phyloP scores from a whole-genome alignment of 2,113 vertebrate genomes.

The Datnioides undecimradiatus region DNA sequence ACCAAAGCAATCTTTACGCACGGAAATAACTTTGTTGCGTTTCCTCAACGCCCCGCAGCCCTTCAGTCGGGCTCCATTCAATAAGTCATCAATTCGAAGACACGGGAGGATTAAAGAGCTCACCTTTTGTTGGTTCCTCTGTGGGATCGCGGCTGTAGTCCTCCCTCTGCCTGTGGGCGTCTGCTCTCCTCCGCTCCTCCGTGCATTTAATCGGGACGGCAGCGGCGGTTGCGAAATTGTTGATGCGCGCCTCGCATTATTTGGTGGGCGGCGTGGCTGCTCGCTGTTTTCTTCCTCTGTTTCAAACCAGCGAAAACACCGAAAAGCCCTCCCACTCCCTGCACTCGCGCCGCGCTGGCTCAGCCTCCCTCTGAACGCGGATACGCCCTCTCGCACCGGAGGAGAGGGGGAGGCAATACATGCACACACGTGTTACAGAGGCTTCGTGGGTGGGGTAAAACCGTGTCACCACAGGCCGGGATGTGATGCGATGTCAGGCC shows the following conservation, averaged over 20 bases:
- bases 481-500: conserved; percentile 2
- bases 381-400: conserved; percentile 45
- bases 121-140: conserved; percentile 47
- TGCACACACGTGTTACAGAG: neutral
- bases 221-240: conserved; percentile 34
- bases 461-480: neutral
- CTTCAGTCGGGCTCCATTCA: neutral
- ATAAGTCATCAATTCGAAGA: neutral
- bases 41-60: neutral
- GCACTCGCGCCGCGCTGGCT: conserved; percentile 1
- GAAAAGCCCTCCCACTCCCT: conserved; percentile 54
- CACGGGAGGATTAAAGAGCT: neutral
- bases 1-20: conserved; percentile 12
- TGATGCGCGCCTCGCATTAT: conserved; percentile 44
- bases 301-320: conserved; percentile 16
- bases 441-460: neutral
- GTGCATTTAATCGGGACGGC: conserved; percentile 18
- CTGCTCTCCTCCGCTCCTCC: conserved; percentile 35
- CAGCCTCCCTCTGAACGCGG: conserved; percentile 14
- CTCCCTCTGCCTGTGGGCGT: neutral
- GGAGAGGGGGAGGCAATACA: neutral
- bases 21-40: conserved; percentile 48
- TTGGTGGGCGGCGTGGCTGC: conserved; percentile 55
- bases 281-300: conserved; percentile 36
- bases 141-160: neutral